Conservation (phyloP, 2,797 vertebrate species). For the Masticophis lateralis region DNA sequence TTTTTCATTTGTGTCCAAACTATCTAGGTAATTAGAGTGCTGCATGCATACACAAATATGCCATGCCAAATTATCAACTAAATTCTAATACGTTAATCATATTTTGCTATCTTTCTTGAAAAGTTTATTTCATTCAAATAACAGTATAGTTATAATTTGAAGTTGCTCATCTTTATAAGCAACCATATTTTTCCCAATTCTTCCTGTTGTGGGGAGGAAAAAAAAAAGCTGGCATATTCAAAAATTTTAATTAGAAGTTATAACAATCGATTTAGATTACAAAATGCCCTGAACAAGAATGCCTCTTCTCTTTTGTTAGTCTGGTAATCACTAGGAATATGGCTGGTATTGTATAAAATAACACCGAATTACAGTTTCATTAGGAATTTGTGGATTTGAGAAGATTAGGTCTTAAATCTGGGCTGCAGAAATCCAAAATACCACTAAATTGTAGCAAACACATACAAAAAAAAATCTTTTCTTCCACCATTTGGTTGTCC, state of each 20-base stretch:
- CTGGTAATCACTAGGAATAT: neutral
- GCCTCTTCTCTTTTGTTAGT: neutral
- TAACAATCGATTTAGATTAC: neutral
- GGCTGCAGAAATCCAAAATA: neutral
- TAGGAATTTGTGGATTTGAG: neutral
- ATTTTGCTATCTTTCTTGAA: slow-evolving; percentile 5
- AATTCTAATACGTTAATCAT: slow-evolving; percentile 27
- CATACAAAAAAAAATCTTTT: neutral
- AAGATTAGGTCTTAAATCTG: neutral
- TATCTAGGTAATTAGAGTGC: slow-evolving; percentile 66
- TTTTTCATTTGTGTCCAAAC: neutral
- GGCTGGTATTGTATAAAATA: neutral
- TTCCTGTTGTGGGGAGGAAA: neutral
- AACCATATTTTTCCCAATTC: neutral
- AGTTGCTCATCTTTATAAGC: neutral
- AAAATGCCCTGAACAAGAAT: too few species aligned
- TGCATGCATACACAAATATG: slow-evolving; percentile 34
- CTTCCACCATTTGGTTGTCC: neutral
- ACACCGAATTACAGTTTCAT: neutral
- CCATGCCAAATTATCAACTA: neutral
- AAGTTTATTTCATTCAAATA: neutral
- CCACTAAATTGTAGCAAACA: neutral
- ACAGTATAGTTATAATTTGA: neutral
- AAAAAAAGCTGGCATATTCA: neutral
- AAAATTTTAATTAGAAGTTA: neutral